Percentiles rank a stretch among this genome's conserved stretches.
Evolutionary conservation across 2,797 vertebrate genomes (phyloP).

Genomic region (Eidolon dupreanum): DNA sequence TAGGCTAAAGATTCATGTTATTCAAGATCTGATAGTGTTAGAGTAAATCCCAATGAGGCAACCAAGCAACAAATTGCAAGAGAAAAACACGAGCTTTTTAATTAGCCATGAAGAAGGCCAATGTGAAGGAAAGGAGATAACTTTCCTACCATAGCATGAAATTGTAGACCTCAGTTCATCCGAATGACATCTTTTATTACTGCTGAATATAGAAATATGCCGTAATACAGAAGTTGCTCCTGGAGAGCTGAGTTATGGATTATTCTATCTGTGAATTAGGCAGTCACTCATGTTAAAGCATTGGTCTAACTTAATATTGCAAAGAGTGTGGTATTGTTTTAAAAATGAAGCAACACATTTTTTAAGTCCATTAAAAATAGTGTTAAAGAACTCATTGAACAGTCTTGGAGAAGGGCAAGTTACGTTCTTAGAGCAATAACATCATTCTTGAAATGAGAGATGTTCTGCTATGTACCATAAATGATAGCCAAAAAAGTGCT

Average conservation of each 20-base stretch:
- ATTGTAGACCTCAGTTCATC: constrained; percentile 73
- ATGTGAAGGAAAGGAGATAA: constrained; percentile 54
- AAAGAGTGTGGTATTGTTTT: background rate
- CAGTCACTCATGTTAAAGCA: constrained; percentile 70
- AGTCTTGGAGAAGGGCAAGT: background rate
- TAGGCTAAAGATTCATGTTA: background rate
- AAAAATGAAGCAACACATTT: background rate
- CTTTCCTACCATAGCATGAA: constrained; percentile 72
- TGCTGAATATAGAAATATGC: constrained; percentile 64
- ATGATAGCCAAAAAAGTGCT: background rate
- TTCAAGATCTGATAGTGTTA: background rate
- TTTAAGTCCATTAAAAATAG: constrained; percentile 1
- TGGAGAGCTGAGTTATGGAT: constrained; percentile 41
- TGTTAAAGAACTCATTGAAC: background rate
- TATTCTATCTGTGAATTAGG: constrained; percentile 62
- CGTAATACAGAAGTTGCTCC: constrained; percentile 27
- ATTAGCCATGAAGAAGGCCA: constrained; percentile 37
- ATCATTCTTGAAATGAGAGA: background rate
- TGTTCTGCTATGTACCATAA: background rate
- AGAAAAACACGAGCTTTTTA: background rate
- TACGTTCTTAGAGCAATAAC: background rate
- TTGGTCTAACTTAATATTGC: constrained; percentile 57
- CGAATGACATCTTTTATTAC: constrained; percentile 75
- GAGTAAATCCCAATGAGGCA: rapidly evolving
- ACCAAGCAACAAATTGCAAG: background rate